phyloP scores from a whole-genome alignment of 2,113 vertebrate genomes.

The Malurus melanocephalus region DNA sequence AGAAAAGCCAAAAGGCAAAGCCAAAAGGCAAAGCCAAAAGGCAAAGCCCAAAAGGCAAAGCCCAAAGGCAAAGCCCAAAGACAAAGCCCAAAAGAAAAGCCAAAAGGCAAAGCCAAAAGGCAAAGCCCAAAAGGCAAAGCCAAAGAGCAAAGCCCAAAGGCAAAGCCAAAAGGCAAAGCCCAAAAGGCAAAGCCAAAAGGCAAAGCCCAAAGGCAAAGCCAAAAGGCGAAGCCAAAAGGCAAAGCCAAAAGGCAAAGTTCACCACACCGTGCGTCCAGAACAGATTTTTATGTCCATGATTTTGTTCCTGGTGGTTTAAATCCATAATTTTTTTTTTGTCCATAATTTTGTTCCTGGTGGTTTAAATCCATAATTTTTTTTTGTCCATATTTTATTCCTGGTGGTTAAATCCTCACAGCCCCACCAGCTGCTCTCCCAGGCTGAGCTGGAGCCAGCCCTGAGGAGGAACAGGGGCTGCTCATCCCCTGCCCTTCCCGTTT shows the following conservation, averaged over 20 bases:
- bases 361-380: too few relatives aligned
- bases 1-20: too few relatives aligned
- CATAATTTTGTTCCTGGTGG: too few relatives aligned
- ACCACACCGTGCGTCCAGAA: accelerated
- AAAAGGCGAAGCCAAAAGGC: too few relatives aligned
- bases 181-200: neutral
- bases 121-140: neutral
- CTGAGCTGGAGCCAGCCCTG: neutral
- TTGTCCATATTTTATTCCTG: neutral
- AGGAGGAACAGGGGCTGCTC: neutral
- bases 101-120: neutral
- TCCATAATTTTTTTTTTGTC: too few relatives aligned
- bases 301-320: neutral
- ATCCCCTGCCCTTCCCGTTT: too few relatives aligned
- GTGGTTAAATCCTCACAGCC: neutral
- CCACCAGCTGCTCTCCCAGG: neutral
- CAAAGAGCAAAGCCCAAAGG: too few relatives aligned
- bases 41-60: too few relatives aligned
- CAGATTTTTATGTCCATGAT: accelerated
- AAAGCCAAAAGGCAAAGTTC: neutral
- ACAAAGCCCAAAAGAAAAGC: neutral
- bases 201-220: too few relatives aligned
- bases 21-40: too few relatives aligned
- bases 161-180: too few relatives aligned
- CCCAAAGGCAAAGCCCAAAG: neutral